Percentiles rank a stretch among this genome's conserved stretches.
These are phyloP conservation scores for Scartelaos histophorus DNA, from an alignment of 2,113 vertebrate genomes.

Conservation along the genomic window DNA sequence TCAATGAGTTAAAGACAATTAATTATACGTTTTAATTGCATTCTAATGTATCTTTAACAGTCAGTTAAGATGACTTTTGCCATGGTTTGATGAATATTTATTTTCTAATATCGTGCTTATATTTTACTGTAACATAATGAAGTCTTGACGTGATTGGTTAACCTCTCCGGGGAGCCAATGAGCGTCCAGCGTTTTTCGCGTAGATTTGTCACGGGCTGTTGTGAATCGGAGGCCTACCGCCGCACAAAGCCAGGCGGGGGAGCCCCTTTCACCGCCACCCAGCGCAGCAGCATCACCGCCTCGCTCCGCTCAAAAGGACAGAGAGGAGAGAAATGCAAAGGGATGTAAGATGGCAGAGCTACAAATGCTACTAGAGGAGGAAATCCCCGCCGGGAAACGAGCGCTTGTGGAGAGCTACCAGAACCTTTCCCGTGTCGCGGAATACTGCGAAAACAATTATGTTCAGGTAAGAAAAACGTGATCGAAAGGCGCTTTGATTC, in stretches of 20 bases:
- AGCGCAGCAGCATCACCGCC: constrained; percentile 67
- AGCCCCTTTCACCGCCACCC: constrained; percentile 68
- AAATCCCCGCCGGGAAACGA: constrained; percentile 96
- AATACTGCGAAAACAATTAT: constrained; percentile 99
- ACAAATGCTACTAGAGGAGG: constrained; percentile 99
- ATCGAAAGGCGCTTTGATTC: neutral
- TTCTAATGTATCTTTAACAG: too few species aligned
- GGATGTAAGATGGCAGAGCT: constrained; percentile 99
- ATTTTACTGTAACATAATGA: constrained; percentile 10
- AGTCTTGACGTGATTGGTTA: constrained; percentile 39
- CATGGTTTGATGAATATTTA: neutral
- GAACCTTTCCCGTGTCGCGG: constrained; percentile 94
- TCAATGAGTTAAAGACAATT: too few species aligned
- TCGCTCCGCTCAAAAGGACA: constrained; percentile 77
- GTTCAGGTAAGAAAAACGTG: constrained; percentile 85
- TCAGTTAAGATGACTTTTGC: too few species aligned
- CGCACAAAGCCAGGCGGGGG: constrained; percentile 88
- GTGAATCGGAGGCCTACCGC: constrained; percentile 80
- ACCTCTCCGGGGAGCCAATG: constrained; percentile 53
- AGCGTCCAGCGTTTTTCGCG: constrained; percentile 7
- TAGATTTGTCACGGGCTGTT: constrained; percentile 44
- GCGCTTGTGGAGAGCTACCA: constrained; percentile 97
- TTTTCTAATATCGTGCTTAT: neutral
- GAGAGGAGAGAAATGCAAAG: constrained; percentile 83
- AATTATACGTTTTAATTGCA: too few species aligned